Conservation (phyloP, 2,113 vertebrate species). For the Hipposideros armiger region DNA sequence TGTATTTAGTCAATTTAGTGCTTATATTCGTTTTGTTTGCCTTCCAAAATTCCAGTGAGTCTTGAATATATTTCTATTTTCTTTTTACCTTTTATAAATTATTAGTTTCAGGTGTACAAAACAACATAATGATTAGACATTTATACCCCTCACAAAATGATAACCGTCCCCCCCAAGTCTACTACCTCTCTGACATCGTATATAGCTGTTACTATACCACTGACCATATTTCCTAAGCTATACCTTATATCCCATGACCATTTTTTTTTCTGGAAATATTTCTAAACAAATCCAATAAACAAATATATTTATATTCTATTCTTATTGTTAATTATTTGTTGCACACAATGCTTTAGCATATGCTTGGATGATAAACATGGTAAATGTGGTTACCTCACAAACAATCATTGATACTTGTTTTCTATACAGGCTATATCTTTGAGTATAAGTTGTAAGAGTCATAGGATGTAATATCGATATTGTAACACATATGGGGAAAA, state of each 20-base stretch:
- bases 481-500: not conserved
- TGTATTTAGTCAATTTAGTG: not conserved
- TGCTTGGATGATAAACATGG: not conserved
- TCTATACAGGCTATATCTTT: not conserved
- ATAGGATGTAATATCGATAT: not conserved
- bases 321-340: not conserved
- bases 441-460: not conserved
- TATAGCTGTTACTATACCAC: too few relatives aligned
- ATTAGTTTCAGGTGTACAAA: too few relatives aligned
- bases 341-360: not conserved
- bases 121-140: too few relatives aligned
- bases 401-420: not conserved
- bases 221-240: too few relatives aligned
- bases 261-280: not conserved
- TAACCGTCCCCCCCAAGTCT: too few relatives aligned
- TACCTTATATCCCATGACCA: too few relatives aligned
- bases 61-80: not conserved
- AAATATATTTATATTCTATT: slow-evolving; percentile 5
- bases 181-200: too few relatives aligned
- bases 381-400: not conserved
- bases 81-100: too few relatives aligned
- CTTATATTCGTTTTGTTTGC: not conserved
- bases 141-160: too few relatives aligned
- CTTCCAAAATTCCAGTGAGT: not conserved
- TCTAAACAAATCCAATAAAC: slow-evolving; percentile 28